phyloP scores from a whole-genome alignment of 2,797 vertebrate genomes.

The Xenops minutus region DNA sequence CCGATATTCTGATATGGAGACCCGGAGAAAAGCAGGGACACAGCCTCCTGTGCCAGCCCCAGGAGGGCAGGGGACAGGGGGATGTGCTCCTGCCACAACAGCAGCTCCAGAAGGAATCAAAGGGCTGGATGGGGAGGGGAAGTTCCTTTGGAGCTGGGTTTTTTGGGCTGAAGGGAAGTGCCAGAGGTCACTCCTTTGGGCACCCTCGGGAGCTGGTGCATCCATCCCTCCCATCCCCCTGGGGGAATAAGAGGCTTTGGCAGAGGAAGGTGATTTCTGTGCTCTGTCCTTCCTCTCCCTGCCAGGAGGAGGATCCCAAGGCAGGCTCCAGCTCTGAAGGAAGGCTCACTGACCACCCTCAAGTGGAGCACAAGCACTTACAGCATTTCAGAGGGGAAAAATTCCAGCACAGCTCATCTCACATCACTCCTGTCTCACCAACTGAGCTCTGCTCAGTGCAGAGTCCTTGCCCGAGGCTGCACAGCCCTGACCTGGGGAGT shows the following conservation, averaged over 20 bases:
- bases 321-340: background rate
- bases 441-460: background rate
- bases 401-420: background rate
- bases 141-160: background rate
- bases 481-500: background rate
- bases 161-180: background rate
- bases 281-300: background rate
- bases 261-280: background rate
- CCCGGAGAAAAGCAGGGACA: background rate
- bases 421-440: background rate
- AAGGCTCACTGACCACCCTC: background rate
- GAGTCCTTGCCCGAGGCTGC: fast-evolving
- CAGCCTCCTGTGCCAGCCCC: background rate
- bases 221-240: fast-evolving
- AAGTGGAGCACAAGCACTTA: fast-evolving
- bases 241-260: background rate
- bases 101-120: background rate
- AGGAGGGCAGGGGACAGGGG: background rate
- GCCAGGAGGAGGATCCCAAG: background rate
- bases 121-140: background rate
- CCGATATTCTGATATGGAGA: background rate
- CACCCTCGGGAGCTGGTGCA: background rate
- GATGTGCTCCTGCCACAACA: background rate
- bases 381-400: background rate
- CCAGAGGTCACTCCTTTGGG: background rate